These are phyloP conservation scores for Calycopis cecrops DNA, from an alignment of 1,140 invertebrate species.

Conservation along the genomic window DNA sequence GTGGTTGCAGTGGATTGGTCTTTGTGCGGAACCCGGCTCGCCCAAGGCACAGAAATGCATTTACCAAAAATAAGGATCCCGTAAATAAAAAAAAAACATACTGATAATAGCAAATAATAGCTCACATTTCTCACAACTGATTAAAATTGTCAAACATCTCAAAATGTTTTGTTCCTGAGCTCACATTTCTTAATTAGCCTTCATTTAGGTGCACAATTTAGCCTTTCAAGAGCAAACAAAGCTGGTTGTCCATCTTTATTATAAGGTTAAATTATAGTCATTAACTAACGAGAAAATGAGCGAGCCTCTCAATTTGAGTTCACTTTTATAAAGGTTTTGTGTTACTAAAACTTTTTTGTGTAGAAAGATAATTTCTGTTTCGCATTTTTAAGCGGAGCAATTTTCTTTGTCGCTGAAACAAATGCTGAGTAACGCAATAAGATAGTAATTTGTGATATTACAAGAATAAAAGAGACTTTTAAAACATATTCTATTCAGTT, in stretches of 20 bases:
- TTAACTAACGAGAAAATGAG: slow-evolving; percentile 59
- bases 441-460: too few species aligned
- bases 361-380: not conserved
- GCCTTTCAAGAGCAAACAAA: slow-evolving; percentile 62
- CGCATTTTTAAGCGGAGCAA: not conserved
- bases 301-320: slow-evolving; percentile 47
- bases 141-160: slow-evolving; percentile 27
- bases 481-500: too few species aligned
- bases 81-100: too few species aligned
- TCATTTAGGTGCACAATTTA: slow-evolving; percentile 55
- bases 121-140: not conserved
- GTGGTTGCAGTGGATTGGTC: too few species aligned
- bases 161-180: slow-evolving; percentile 37
- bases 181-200: slow-evolving; percentile 63
- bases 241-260: slow-evolving; percentile 61
- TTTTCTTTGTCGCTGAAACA: not conserved
- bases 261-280: slow-evolving; percentile 69
- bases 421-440: not conserved
- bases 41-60: too few species aligned
- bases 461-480: too few species aligned
- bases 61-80: too few species aligned
- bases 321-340: slow-evolving; percentile 25
- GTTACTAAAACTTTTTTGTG: slow-evolving; percentile 14
- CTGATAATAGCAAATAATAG: too few species aligned
- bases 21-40: too few species aligned